phyloP scores from a whole-genome alignment of 2,797 vertebrate genomes.

The Protosalanx chinensis region DNA sequence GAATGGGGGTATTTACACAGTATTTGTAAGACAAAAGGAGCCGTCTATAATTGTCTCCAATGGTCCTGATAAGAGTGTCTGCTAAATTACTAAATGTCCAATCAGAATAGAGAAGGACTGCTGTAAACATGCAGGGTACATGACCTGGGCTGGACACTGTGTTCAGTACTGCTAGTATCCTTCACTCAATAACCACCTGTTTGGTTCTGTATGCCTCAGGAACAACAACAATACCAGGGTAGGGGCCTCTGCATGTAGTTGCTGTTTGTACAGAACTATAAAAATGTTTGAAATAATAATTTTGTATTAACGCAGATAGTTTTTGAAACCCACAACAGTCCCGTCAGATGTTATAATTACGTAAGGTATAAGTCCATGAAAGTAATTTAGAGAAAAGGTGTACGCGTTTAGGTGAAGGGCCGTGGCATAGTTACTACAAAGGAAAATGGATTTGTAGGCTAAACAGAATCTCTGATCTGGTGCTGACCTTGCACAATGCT shows the following conservation, averaged over 20 bases:
- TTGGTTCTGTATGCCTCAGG: conserved; percentile 9
- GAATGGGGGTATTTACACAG: conserved; percentile 5
- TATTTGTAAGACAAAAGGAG: conserved; percentile 5
- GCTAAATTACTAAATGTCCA: neutral
- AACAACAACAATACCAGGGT: conserved; percentile 4
- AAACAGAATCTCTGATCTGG: conserved; percentile 24
- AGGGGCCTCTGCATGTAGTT: neutral
- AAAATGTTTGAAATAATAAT: neutral
- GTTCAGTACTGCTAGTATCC: conserved; percentile 1
- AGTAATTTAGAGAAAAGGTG: neutral
- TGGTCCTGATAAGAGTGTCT: neutral
- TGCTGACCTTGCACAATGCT: conserved; percentile 49
- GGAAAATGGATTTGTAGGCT: conserved; percentile 5
- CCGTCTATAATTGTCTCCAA: conserved; percentile 12
- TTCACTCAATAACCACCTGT: conserved; percentile 15
- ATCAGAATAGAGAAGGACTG: conserved; percentile 1
- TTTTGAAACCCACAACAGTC: neutral
- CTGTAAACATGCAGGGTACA: neutral
- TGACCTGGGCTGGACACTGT: conserved; percentile 7
- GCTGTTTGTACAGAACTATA: no score
- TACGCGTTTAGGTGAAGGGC: neutral
- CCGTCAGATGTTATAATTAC: neutral
- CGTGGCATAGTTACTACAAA: neutral
- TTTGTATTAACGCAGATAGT: neutral
- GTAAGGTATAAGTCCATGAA: neutral